phyloP scores from a whole-genome alignment of 2,113 vertebrate genomes.

The Myrmophylax atrothorax region DNA sequence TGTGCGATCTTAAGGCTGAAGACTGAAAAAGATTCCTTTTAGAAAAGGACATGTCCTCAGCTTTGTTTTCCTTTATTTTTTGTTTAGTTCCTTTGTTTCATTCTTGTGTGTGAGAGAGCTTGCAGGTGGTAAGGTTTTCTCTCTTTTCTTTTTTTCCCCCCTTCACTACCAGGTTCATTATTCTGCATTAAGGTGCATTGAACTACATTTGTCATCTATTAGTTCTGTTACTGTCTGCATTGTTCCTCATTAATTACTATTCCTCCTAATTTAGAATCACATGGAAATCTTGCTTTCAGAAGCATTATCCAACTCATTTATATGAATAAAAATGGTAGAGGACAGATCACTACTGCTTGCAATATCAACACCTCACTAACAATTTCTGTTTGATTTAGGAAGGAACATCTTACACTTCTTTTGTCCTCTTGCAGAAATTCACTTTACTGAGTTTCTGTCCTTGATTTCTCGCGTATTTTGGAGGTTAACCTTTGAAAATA shows the following conservation, averaged over 20 bases:
- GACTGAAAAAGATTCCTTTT: neutral
- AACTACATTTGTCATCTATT: slow-evolving; percentile 67
- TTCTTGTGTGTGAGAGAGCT: neutral
- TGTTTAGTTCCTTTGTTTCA: neutral
- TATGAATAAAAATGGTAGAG: slow-evolving; percentile 49
- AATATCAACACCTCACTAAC: neutral
- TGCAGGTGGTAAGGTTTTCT: neutral
- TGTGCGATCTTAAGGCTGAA: neutral
- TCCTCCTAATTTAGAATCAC: slow-evolving; percentile 51
- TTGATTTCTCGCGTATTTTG: neutral
- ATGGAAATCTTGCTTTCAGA: slow-evolving; percentile 44
- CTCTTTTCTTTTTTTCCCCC: neutral
- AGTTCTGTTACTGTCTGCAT: slow-evolving; percentile 41
- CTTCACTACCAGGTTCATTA: slow-evolving; percentile 29
- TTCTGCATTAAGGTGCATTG: slow-evolving; percentile 40
- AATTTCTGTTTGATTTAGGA: slow-evolving; percentile 1
- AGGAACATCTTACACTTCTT: neutral
- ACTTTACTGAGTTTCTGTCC: neutral
- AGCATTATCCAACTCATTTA: slow-evolving; percentile 43
- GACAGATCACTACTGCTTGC: neutral
- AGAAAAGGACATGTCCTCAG: neutral
- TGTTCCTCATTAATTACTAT: slow-evolving; percentile 64
- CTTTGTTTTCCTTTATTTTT: neutral
- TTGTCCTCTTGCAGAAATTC: neutral
- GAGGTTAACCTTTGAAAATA: neutral